Conservation (phyloP, 2,113 vertebrate species). For the Taxidea taxus region DNA sequence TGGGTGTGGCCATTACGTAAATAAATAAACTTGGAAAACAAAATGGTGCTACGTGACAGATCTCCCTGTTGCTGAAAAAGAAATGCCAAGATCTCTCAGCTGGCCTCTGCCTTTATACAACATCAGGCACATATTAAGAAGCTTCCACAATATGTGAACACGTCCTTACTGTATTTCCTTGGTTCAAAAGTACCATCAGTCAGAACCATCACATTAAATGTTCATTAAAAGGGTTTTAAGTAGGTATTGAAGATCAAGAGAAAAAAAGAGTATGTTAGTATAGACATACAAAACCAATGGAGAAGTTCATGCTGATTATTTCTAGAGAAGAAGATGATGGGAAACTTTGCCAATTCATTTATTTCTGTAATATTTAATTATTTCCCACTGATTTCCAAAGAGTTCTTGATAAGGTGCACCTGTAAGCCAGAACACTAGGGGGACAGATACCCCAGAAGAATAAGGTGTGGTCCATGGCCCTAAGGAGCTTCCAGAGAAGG, state of each 20-base stretch:
- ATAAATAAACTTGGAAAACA: neutral
- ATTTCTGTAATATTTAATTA: neutral
- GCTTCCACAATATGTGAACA: neutral
- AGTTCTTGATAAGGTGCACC: neutral
- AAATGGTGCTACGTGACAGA: neutral
- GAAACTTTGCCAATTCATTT: neutral
- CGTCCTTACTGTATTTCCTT: neutral
- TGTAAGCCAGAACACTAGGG: neutral
- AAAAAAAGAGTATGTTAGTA: neutral
- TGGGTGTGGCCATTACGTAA: neutral
- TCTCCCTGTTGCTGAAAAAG: neutral
- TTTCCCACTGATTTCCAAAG: neutral
- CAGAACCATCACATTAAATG: neutral
- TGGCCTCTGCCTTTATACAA: neutral
- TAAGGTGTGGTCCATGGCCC: fast-evolving
- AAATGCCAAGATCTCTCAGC: neutral
- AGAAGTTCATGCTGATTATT: neutral
- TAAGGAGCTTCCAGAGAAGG: neutral
- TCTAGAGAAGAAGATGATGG: neutral
- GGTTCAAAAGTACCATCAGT: neutral
- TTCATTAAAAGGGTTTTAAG: neutral
- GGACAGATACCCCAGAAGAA: neutral
- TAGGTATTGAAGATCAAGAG: neutral
- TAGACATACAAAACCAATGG: neutral
- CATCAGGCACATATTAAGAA: neutral